Evolutionary conservation across 2,888 invertebrate species (phyloP).

Genomic region (Odontomyia ornata): DNA sequence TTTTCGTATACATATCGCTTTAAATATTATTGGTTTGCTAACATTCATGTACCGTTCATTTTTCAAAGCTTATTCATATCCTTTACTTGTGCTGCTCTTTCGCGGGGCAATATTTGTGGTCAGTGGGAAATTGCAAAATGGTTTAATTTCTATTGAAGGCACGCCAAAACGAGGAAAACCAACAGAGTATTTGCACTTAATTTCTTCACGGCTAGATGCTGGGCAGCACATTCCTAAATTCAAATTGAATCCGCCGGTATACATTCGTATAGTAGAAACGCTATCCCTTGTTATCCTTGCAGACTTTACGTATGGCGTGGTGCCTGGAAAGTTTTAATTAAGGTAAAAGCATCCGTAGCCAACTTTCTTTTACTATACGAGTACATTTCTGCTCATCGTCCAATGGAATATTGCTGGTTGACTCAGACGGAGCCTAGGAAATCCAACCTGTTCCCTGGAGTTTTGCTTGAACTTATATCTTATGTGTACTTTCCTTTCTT

Average conservation of each 20-base stretch:
- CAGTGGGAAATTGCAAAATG: slow-evolving; percentile 8
- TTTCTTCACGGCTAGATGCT: background rate
- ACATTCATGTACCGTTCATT: too few relatives aligned
- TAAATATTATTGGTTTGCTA: too few relatives aligned
- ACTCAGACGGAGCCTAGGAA: background rate
- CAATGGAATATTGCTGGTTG: background rate
- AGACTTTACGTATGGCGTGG: background rate
- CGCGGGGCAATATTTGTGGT: background rate
- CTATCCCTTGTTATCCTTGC: background rate
- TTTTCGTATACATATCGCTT: too few relatives aligned
- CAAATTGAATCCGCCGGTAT: too few relatives aligned
- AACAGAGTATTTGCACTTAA: slow-evolving; percentile 7
- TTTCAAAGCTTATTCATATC: too few relatives aligned
- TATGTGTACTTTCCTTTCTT: background rate
- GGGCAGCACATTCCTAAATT: too few relatives aligned
- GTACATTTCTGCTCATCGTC: background rate
- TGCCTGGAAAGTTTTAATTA: slow-evolving; percentile 45
- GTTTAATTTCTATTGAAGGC: background rate
- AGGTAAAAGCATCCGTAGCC: slow-evolving; percentile 45
- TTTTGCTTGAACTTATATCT: background rate
- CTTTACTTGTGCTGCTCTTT: too few relatives aligned
- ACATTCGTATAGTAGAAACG: too few relatives aligned
- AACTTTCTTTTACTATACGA: slow-evolving; percentile 7
- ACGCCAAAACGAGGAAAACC: slow-evolving; percentile 3
- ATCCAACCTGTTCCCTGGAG: background rate